Percentiles rank a stretch among this genome's conserved stretches.
Conservation (phyloP, 2,888 invertebrate genomes). For the Drosophila mayaguana region DNA sequence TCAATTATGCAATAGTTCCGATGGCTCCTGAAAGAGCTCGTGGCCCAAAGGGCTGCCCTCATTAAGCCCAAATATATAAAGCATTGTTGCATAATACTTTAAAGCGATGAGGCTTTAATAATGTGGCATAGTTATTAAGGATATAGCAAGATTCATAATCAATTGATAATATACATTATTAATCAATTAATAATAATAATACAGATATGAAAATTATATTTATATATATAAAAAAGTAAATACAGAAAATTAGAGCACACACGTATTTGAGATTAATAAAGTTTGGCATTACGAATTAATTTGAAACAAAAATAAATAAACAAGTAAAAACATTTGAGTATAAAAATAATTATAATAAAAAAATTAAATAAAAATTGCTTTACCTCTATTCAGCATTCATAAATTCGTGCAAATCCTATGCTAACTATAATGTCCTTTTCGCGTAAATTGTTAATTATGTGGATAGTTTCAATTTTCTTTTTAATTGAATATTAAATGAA, state of each 20-base stretch:
- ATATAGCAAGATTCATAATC: not conserved
- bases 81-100: conserved; percentile 1
- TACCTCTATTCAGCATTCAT: not conserved
- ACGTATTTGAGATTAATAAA: too few relatives aligned
- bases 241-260: too few relatives aligned
- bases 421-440: not conserved
- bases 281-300: too few relatives aligned
- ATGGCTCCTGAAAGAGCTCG: conserved; percentile 38
- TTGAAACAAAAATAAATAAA: too few relatives aligned
- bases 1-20: conserved; percentile 48
- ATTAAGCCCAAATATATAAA: not conserved
- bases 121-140: not conserved
- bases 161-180: not conserved
- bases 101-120: not conserved
- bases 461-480: not conserved
- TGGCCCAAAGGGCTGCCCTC: conserved; percentile 14
- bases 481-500: conserved; percentile 21
- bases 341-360: too few relatives aligned
- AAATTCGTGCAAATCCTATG: not conserved
- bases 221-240: too few relatives aligned
- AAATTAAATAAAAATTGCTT: too few relatives aligned
- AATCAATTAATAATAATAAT: too few relatives aligned
- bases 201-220: too few relatives aligned
- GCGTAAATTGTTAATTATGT: not conserved
- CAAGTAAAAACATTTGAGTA: too few relatives aligned